These are phyloP conservation scores for Nomada fucata DNA, from an alignment of 2,888 invertebrate species.

Conservation along the genomic window DNA sequence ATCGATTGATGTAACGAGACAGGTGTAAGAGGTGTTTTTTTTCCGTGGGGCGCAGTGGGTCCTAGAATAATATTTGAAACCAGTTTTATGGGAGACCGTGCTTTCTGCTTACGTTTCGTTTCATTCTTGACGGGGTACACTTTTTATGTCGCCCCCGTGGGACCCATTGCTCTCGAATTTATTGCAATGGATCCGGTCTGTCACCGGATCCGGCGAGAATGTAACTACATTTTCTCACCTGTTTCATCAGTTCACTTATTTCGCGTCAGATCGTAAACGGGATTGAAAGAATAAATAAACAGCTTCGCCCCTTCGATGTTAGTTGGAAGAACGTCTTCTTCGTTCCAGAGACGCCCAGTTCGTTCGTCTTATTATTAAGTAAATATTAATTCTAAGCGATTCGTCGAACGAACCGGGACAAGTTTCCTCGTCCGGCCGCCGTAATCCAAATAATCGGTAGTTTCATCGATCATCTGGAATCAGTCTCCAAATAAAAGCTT, in stretches of 20 bases:
- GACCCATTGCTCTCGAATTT: not conserved
- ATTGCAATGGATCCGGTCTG: not conserved
- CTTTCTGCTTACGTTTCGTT: constrained; percentile 1
- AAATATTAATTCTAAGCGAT: not conserved
- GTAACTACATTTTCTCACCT: no score
- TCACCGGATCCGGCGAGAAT: no score
- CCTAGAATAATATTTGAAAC: not conserved
- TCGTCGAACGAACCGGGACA: not conserved
- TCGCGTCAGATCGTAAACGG: no score
- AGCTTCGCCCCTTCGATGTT: no score
- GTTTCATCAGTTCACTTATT: no score
- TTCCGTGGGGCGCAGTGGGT: not conserved
- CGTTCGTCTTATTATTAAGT: no score
- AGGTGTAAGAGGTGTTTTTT: not conserved
- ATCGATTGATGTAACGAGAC: not conserved
- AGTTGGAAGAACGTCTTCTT: no score
- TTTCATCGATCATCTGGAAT: constrained; percentile 42
- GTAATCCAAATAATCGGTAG: constrained; percentile 43
- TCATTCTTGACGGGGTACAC: not conserved
- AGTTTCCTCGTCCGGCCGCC: constrained; percentile 16
- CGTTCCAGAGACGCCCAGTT: no score
- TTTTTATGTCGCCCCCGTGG: not conserved
- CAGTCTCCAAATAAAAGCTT: constrained; percentile 55
- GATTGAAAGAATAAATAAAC: no score
- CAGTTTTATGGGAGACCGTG: not conserved